Base-by-base conservation (phyloP, 2,888 invertebrate genomes). In the Stegana nigrithorax region DNA sequence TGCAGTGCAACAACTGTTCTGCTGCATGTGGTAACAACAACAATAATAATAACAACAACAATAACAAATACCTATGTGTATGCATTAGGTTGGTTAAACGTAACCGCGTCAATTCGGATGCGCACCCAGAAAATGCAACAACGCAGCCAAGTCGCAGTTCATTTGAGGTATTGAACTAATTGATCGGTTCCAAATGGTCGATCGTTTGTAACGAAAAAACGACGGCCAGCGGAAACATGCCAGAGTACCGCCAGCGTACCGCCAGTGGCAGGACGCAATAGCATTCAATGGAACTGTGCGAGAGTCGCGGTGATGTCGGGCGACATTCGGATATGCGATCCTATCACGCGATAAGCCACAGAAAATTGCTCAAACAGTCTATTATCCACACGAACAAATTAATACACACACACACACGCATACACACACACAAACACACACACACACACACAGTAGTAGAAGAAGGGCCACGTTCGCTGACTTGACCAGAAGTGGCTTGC, bases 171-270 rank as follows among this genome's bases (percentile, higher is more conserved):
- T 78, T 72, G 73, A 72, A 73, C 82, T 84, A 84, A 84, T 85
- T 84, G 85, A 84, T 85, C 84, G 85, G 84, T 84, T 84, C 84
- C 85, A 82, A 83, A 81, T 84, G 84, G 82, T 71, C 81, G 80
- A 83, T 81, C 81, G 82, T 71, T 74, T 75, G 81, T 73, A 81
- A 72, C 81, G 73, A 73, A 63, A 5, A 5, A 14, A 39, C 39
- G 39, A 39, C n/a, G 5, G 39, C n/a, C 17, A 39, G 39, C 39
- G 39, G 39, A 39, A 39, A 39, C n/a, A n/a, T n/a, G n/a, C n/a
- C n/a, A n/a, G n/a, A n/a, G n/a, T n/a, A n/a, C n/a, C n/a, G n/a
- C n/a, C n/a, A n/a, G n/a, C n/a, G n/a, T n/a, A n/a, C n/a, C n/a
- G n/a, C n/a, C n/a, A n/a, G n/a, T n/a, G n/a, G n/a, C n/a, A n/a